phyloP scores from a whole-genome alignment of 2,888 invertebrate species.

The Prosapia bicincta region DNA sequence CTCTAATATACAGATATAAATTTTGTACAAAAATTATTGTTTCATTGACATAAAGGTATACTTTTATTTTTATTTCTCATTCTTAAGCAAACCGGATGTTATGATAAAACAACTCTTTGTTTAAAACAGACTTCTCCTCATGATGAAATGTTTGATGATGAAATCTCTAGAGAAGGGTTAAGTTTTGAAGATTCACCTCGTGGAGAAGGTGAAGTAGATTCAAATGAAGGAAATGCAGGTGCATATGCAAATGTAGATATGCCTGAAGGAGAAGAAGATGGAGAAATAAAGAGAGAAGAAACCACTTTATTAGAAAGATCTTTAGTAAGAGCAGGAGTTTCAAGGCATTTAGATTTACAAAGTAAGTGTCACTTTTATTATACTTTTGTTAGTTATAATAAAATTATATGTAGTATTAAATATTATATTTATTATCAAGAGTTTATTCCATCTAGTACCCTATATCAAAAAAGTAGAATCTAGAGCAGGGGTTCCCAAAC shows the following conservation, averaged over 20 bases:
- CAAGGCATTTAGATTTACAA: conserved; percentile 21
- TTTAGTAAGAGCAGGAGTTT: conserved; percentile 19
- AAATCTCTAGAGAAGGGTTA: background rate
- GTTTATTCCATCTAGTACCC: too few relatives aligned
- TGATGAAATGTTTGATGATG: background rate
- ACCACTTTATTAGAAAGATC: conserved; percentile 30
- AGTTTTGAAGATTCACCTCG: conserved; percentile 1
- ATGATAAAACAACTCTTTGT: background rate
- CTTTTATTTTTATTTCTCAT: too few relatives aligned
- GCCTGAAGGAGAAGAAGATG: conserved; percentile 14
- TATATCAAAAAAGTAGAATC: too few relatives aligned
- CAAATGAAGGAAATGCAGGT: conserved; percentile 2
- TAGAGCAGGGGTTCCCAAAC: too few relatives aligned
- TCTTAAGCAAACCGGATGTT: too few relatives aligned
- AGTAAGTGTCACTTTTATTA: too few relatives aligned
- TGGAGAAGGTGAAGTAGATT: conserved; percentile 20
- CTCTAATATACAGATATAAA: too few relatives aligned
- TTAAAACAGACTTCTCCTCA: background rate
- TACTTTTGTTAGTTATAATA: too few relatives aligned
- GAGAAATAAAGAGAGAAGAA: conserved; percentile 17
- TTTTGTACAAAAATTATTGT: too few relatives aligned
- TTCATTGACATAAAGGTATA: too few relatives aligned
- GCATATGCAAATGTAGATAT: conserved; percentile 8
- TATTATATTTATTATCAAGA: too few relatives aligned
- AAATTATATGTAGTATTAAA: too few relatives aligned